A percentile compares a stretch with the other conserved stretches of the same genome.
Evolutionary conservation across 2,113 vertebrate species (phyloP).

Genomic region (Crypturellus undulatus): DNA sequence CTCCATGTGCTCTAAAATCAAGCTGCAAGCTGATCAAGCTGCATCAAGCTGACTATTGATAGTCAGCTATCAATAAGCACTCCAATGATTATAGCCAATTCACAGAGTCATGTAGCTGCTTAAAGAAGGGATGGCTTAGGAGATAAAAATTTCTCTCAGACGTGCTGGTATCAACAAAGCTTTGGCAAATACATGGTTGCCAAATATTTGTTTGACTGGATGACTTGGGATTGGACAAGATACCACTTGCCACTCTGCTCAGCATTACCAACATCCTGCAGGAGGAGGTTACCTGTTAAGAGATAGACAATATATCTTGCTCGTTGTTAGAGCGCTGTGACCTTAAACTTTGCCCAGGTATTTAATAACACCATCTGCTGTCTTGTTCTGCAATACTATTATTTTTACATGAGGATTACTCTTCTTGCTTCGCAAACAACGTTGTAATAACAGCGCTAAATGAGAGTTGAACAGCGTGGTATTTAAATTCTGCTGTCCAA

Average conservation of each 20-base stretch:
- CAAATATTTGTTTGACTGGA: slow-evolving; percentile 57
- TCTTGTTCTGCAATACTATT: slow-evolving; percentile 37
- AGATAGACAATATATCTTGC: slow-evolving; percentile 65
- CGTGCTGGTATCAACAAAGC: slow-evolving; percentile 21
- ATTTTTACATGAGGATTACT: slow-evolving; percentile 66
- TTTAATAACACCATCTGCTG: slow-evolving; percentile 76
- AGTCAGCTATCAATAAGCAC: neutral
- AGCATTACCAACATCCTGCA: slow-evolving; percentile 26
- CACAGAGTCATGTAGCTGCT: neutral
- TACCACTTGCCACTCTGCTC: slow-evolving; percentile 11
- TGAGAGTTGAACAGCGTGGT: slow-evolving; percentile 12
- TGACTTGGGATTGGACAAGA: slow-evolving; percentile 26
- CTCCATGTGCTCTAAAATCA: neutral
- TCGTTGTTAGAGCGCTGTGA: slow-evolving; percentile 71
- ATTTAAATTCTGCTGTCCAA: slow-evolving; percentile 39
- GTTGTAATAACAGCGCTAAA: slow-evolving; percentile 45
- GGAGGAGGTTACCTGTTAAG: slow-evolving; percentile 65
- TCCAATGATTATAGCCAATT: neutral
- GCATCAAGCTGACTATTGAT: no score
- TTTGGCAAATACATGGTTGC: slow-evolving; percentile 49
- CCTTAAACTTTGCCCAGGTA: slow-evolving; percentile 73
- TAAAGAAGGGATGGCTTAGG: neutral
- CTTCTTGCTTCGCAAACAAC: slow-evolving; percentile 66
- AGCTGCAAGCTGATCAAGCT: neutral
- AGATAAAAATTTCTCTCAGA: slow-evolving; percentile 31